Evolutionary conservation across 2,888 invertebrate species (phyloP).

Genomic region (Hemicrepidius hirtus): DNA sequence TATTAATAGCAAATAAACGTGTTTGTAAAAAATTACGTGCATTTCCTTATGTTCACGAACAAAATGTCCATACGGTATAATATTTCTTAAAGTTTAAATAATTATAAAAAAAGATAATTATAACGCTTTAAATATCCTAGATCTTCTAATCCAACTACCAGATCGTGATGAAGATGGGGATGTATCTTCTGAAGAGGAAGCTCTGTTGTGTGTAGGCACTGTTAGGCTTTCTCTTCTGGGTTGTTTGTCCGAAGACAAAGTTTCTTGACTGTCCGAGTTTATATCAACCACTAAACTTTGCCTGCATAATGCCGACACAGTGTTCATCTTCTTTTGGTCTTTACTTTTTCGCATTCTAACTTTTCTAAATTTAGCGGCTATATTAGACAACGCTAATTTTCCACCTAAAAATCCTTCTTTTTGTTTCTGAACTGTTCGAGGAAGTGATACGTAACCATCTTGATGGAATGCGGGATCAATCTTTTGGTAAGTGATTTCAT

Average conservation of each 20-base stretch:
- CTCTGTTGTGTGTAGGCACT: conserved; percentile 57
- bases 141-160: conserved; percentile 65
- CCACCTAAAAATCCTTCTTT: conserved; percentile 66
- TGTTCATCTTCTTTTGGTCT: conserved; percentile 72
- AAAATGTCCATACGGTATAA: too few species aligned
- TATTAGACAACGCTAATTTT: conserved; percentile 74
- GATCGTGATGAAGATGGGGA: conserved; percentile 61
- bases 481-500: conserved; percentile 76
- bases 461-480: conserved; percentile 71
- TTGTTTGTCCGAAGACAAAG: conserved; percentile 44
- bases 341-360: conserved; percentile 72
- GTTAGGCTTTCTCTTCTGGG: conserved; percentile 54
- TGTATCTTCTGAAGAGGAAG: conserved; percentile 59
- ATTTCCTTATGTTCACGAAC: too few species aligned
- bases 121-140: conserved; percentile 64
- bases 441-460: conserved; percentile 75
- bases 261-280: conserved; percentile 55
- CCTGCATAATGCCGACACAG: conserved; percentile 82
- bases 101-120: conserved; percentile 32
- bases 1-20: too few species aligned
- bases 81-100: background rate
- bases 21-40: too few species aligned
- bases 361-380: conserved; percentile 78
- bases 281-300: conserved; percentile 84
- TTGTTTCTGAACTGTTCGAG: conserved; percentile 67